Percentiles rank a stretch among this genome's conserved stretches.
Evolutionary conservation across 2,888 invertebrate genomes (phyloP).

Genomic region (Drosophila greeni): DNA sequence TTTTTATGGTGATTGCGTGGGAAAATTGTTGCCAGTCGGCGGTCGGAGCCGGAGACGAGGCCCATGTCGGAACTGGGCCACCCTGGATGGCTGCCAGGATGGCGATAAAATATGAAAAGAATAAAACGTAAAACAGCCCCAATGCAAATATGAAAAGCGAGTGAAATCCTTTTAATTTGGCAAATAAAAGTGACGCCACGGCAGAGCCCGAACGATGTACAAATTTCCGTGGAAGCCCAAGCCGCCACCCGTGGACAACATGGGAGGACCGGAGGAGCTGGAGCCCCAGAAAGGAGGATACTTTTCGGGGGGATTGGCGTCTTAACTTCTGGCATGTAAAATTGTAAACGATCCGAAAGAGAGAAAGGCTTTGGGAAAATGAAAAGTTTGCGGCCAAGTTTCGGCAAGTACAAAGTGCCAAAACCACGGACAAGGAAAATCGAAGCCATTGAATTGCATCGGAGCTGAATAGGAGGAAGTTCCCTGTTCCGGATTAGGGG

Average conservation of each 20-base stretch:
- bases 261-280: not conserved
- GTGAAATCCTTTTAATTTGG: conserved; percentile 71
- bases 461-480: conserved; percentile 9
- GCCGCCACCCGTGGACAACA: not conserved
- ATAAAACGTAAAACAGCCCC: conserved; percentile 48
- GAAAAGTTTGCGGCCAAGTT: conserved; percentile 33
- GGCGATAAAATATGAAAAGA: conserved; percentile 47
- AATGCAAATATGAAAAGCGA: conserved; percentile 66
- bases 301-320: conserved; percentile 20
- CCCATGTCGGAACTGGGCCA: conserved; percentile 6
- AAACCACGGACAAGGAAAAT: conserved; percentile 33
- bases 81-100: conserved; percentile 22
- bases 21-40: conserved; percentile 49
- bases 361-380: conserved; percentile 9
- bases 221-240: conserved; percentile 19
- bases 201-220: conserved; percentile 21
- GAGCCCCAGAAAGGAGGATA: conserved; percentile 1
- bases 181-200: conserved; percentile 63
- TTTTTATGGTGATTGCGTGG: conserved; percentile 69
- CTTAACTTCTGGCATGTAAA: conserved; percentile 52
- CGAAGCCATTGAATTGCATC: conserved; percentile 27
- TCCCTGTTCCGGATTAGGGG: conserved; percentile 2
- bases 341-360: conserved; percentile 23
- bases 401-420: conserved; percentile 29
- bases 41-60: not conserved